Conservation (phyloP, 2,797 vertebrate species). For the Enteromius paludinosus region DNA sequence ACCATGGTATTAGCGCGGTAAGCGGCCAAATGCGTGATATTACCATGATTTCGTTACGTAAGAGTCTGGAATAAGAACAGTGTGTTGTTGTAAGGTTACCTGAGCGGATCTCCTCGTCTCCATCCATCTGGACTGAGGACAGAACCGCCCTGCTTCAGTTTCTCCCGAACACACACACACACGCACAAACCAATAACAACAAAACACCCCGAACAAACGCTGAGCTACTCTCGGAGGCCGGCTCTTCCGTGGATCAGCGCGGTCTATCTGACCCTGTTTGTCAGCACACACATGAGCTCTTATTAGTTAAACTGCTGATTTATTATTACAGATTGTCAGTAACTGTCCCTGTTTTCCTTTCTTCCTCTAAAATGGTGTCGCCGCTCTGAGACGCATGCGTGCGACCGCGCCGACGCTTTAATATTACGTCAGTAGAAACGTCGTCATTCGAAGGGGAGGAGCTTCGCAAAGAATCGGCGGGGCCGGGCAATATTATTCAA, state of each 20-base stretch:
- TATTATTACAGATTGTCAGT: neutral
- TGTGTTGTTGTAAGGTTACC: constrained; percentile 59
- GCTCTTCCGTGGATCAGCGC: neutral
- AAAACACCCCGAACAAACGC: neutral
- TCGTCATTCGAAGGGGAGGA: neutral
- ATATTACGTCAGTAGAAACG: constrained; percentile 2
- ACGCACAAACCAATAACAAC: neutral
- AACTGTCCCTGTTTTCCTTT: neutral
- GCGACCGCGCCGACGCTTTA: neutral
- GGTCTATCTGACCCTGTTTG: neutral
- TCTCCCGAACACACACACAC: neutral
- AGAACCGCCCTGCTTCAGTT: neutral
- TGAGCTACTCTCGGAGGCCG: neutral
- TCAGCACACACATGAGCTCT: neutral
- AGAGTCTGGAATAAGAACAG: neutral
- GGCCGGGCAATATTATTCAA: neutral
- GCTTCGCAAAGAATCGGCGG: neutral
- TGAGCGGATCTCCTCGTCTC: constrained; percentile 77
- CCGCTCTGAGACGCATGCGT: neutral
- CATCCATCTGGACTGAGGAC: constrained; percentile 71
- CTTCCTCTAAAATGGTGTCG: constrained; percentile 45
- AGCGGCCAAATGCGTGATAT: too few species aligned
- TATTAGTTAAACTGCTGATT: too few species aligned
- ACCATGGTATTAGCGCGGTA: neutral
- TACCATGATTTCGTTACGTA: constrained; percentile 54